A percentile compares a stretch with the other conserved stretches of the same genome.
Conservation (phyloP, 2,113 vertebrate species). For the Macquaria ambigua region DNA sequence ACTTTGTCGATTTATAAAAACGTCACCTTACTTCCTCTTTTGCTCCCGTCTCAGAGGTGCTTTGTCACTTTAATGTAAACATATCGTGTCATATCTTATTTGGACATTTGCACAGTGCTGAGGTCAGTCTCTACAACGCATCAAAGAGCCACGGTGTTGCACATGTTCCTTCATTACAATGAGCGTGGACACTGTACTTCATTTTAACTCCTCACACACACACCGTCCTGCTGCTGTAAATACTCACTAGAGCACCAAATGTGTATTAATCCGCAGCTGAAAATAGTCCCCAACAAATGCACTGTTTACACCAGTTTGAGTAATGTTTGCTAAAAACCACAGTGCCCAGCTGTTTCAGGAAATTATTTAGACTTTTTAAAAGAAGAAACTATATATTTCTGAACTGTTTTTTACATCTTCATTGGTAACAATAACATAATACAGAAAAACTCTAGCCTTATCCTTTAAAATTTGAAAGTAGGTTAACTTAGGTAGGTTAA, state of each 20-base stretch:
- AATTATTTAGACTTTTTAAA: neutral
- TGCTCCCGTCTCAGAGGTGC: too few species aligned
- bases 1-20: neutral
- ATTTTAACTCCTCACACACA: neutral
- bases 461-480: neutral
- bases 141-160: neutral
- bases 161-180: constrained; percentile 19
- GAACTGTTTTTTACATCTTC: neutral
- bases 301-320: neutral
- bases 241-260: neutral
- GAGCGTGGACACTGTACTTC: constrained; percentile 4
- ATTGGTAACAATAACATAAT: neutral
- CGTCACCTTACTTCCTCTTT: neutral
- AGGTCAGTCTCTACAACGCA: neutral
- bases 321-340: neutral
- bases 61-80: too few species aligned
- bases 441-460: neutral
- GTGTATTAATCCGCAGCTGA: constrained; percentile 13
- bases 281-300: neutral
- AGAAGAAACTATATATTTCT: neutral
- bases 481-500: neutral
- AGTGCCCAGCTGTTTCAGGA: neutral
- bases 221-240: constrained; percentile 7
- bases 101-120: too few species aligned
- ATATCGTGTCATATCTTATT: too few species aligned